Base-by-base conservation (phyloP, 2,797 vertebrate genomes). In the Atherinosoma microstoma region DNA sequence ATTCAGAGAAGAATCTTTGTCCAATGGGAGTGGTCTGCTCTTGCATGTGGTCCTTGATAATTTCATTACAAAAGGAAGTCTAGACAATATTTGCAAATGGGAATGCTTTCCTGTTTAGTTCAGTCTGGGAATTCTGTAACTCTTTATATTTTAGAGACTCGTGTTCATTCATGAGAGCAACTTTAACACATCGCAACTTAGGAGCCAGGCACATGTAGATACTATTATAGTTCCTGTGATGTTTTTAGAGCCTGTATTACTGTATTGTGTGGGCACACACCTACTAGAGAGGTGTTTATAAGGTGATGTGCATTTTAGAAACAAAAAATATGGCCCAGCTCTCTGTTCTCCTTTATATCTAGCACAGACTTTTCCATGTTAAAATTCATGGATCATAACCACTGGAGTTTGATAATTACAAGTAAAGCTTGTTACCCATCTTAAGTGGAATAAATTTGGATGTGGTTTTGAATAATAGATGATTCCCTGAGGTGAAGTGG, bases 401-500 rank as follows among this genome's bases (percentile, higher is more conserved):
- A 2, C 61, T 69, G 32, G 35, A 71, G 76, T 83, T 82, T 66
- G 65, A 75, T 57, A 29, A 70, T 76, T 70, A 68, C 64, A 61
- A 82, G 73, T 60, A 68, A 87, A 74, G 73, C 66, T 18, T 47
- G 77, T 70, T 30, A 27, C 67, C 58, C 51, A 42, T 73, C 68
- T 73, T 76, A 76, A 88, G 58, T 73, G 77, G 70, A 88, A 86
- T 80, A 79, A 35, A 80, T 83, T 60, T 66, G 57, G 69, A 82
- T 71, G 82, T 75, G 60, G 36, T 66, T 76, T 75, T 89, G 75
- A 91, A 88, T 90, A 83, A 89, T 80, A 67, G 64, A 91, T 86
- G 77, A 82, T 84, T 60, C 84, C 84, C 76, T 15, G 64, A 84
- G 78, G 82, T 82, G 76, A 57, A 30, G 42, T 54, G 15, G 69